Percentiles rank a stretch among this genome's conserved stretches.
Conservation (phyloP, 2,797 vertebrate genomes). For the Sebastes paucispinis region DNA sequence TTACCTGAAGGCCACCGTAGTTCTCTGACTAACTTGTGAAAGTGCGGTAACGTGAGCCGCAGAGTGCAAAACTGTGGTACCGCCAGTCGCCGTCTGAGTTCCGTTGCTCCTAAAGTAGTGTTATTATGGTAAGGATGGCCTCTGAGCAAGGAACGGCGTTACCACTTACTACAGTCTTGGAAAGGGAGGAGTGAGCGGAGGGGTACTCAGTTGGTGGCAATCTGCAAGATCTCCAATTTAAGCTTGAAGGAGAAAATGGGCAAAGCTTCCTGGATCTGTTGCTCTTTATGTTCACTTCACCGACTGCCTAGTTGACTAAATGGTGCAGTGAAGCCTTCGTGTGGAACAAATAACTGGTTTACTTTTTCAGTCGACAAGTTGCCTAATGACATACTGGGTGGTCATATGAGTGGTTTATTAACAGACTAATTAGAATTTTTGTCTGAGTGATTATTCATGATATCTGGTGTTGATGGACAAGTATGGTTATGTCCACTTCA, state of each 20-base stretch:
- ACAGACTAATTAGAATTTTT: neutral
- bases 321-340: neutral
- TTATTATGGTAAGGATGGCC: neutral
- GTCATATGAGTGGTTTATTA: neutral
- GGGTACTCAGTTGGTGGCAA: neutral
- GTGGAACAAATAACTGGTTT: neutral
- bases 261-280: neutral
- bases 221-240: neutral
- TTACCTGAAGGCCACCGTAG: neutral
- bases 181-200: neutral
- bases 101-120: too few species aligned
- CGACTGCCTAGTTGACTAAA: neutral
- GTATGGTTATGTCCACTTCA: neutral
- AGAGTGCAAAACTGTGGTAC: too few species aligned
- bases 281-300: neutral
- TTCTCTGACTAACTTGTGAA: neutral
- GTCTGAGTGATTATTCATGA: neutral
- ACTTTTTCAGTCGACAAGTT: neutral
- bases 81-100: too few species aligned
- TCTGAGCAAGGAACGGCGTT: neutral
- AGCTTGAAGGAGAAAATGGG: neutral
- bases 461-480: neutral
- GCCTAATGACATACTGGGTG: neutral
- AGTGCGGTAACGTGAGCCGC: too few species aligned
- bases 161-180: neutral